Evolutionary conservation across 2,797 vertebrate genomes (phyloP), one percentile per base, ranked within the genome.

Genomic region (Gouania willdenowi): DNA sequence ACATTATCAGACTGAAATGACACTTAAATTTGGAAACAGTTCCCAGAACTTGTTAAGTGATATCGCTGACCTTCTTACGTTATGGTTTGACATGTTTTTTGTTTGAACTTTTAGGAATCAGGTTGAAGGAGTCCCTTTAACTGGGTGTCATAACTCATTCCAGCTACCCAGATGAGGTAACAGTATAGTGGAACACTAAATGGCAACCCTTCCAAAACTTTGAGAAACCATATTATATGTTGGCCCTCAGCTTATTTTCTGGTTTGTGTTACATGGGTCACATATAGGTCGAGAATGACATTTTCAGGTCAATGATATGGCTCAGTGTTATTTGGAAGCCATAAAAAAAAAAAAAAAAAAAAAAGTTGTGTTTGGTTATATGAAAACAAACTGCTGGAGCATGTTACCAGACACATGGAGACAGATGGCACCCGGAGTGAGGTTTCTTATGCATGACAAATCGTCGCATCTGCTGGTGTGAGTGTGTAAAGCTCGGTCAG

Each of bases 371-470:
- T 66, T 51, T 39, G 55, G 45, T 30, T 30, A 39, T 52, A 55
- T 9, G 41, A 79, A 65, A 75, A 75, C 74, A 80, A 81, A 78
- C 62, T 53, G 58, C 34, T 24, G 3, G 54, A 30, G 53, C 55
- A 40, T 41, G 54, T 63, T 58, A 77, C 58, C 59, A 77, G 75
- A 83, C 66, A 55, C 47, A 53, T 16, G 33, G 51, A 70, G 71
- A 78, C 86, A 86, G 83, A 88, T 87, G 83, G 83, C 72, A 53
- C 64, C 29, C 39, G 22, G 74, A 81, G 70, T 74, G 79, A 66
- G 66, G 73, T 71, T 80, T 74, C 77, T 83, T 79, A 74, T 79
- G 84, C 79, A 75, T 77, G 81, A 81, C 60, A 48, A 77, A 82
- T 72, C 29, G 59, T 39, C 40, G 63, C 77, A 78, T 83, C 80